phyloP scores from a whole-genome alignment of 1,140 invertebrate species.

The Platorchestia sp. region DNA sequence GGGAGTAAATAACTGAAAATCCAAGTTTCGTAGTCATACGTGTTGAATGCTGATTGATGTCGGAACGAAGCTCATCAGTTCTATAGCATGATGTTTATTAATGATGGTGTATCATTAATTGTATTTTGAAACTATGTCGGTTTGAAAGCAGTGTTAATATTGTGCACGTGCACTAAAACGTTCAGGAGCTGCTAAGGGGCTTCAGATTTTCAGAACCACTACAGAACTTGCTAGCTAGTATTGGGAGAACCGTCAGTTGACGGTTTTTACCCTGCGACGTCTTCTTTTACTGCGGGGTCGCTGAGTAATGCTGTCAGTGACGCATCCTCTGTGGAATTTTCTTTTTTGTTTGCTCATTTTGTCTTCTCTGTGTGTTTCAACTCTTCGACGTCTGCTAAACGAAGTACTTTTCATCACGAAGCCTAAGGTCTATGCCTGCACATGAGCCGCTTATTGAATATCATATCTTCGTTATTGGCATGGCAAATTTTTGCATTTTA shows the following conservation, averaged over 20 bases:
- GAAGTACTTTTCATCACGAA: not conserved
- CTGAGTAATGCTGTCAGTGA: not conserved
- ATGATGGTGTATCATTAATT: not conserved
- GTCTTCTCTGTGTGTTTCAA: not conserved
- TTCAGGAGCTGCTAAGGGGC: too few relatives aligned
- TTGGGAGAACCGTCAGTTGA: not conserved
- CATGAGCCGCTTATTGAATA: not conserved
- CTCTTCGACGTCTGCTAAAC: not conserved
- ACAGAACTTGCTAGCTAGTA: not conserved
- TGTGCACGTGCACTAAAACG: not conserved
- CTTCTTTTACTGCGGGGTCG: not conserved
- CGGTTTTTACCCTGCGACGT: not conserved
- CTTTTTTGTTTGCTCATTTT: not conserved
- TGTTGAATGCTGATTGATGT: too few relatives aligned
- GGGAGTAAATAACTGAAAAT: not conserved
- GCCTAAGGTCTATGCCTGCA: not conserved
- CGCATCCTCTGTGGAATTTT: not conserved
- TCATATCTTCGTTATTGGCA: not conserved
- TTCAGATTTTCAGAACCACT: not conserved
- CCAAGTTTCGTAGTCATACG: not conserved
- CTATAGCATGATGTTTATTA: not conserved
- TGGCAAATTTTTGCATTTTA: not conserved
- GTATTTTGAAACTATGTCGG: not conserved
- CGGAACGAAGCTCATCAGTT: not conserved
- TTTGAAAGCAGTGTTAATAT: not conserved